Evolutionary conservation across 2,113 vertebrate genomes (phyloP).

Genomic region (Pterocles gutturalis): DNA sequence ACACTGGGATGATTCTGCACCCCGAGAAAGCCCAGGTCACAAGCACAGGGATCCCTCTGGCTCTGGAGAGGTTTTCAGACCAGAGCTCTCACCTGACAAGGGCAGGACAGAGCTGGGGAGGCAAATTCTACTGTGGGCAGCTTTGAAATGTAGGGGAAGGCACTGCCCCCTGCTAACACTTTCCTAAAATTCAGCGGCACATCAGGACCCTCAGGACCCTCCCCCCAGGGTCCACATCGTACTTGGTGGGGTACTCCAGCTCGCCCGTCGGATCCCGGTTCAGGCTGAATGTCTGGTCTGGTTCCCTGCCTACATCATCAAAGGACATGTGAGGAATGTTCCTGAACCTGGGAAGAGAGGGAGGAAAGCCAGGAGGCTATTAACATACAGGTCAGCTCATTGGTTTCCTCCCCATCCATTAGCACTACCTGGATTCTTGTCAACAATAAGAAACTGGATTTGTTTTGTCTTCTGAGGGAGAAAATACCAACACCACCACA

Average conservation of each 20-base stretch:
- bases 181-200: fast-evolving
- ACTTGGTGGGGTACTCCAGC: slow-evolving; percentile 97
- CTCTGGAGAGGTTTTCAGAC: not conserved
- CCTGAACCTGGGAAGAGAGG: slow-evolving; percentile 83
- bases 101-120: not conserved
- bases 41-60: not conserved
- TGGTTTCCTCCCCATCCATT: not conserved
- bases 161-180: not conserved
- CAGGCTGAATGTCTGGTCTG: slow-evolving; percentile 93
- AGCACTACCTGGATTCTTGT: fast-evolving
- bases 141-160: not conserved
- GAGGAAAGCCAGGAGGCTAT: not conserved
- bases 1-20: not conserved
- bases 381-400: not conserved
- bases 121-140: not conserved
- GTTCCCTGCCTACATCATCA: slow-evolving; percentile 89
- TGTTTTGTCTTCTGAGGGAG: not conserved
- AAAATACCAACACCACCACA: too few species aligned
- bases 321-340: slow-evolving; percentile 99
- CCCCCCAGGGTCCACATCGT: not conserved
- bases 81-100: not conserved
- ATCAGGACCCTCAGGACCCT: too few species aligned
- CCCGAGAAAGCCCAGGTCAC: fast-evolving
- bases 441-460: not conserved
- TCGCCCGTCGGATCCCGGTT: slow-evolving; percentile 88